Base-by-base conservation (phyloP, 2,797 vertebrate species). In the Triplophysa bombifrons region DNA sequence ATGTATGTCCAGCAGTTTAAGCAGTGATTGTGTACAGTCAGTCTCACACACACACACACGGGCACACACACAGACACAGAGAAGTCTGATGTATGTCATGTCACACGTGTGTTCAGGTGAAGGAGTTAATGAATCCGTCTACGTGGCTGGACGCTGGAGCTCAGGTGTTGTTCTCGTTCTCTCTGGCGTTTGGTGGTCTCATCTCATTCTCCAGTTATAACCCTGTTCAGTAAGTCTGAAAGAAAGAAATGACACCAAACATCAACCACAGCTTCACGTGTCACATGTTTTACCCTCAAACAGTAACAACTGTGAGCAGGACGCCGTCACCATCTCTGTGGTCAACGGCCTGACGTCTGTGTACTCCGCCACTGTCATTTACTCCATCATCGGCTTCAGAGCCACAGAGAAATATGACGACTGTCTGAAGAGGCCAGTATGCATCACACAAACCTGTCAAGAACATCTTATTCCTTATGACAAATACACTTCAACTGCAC, bases 161-260 rank as follows among this genome's bases (percentile, higher is more conserved):
- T 12, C 97, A 98, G 71, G 97, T 99, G 58, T 97, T 99, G 87
- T 99, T 93, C 66, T 99, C 97, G 20, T 98, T 99, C 88, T 98
- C 96, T 0, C 56, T 98, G 87, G 97, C 97, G 19, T 98, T 97
- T 6, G 97, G 97, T 60, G 96, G 97, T 13, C 96, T 98, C 83
- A 98, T 98, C 86, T 97, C 97, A 13, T 99, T 99, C 91, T 99
- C 97, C 88, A 99, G 97, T 88, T 99, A 99, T 90, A 98, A 99
- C 88, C 93, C 97, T 4, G 19, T 98, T 64, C 96, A 97, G 97
- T 99, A 91, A 96, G 97, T 79, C 20, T 2, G 4, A 55, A 1
- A 58, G n/a, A 20, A 58, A 58, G 10, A 22, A 22, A 12, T 25
- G 20, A 58, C 12, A 48, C 46, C 12, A 3, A 13, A 48, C 44